Base-by-base conservation (phyloP, 2,888 invertebrate species). In the Hydraecia micacea region DNA sequence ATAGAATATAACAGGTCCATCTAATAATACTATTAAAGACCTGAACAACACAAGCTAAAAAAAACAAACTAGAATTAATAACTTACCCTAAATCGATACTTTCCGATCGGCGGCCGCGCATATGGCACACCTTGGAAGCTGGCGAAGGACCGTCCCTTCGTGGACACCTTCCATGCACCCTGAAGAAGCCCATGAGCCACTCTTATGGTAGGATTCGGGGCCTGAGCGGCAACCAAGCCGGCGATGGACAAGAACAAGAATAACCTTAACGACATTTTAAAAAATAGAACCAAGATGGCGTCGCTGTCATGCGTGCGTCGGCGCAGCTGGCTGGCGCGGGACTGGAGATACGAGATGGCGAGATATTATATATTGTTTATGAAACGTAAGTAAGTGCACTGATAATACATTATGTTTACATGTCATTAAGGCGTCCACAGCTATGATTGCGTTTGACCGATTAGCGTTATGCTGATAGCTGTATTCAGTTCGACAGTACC, bases 51-150 rank as follows among this genome's bases (percentile, higher is more conserved):
- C 0, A 18, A 52, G 11, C 21, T 42, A 11, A 46, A 15, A 15
- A 46, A 15, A 46, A 15, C 7, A 25, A 58, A 58, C 0, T 32
- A 15, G 9, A n/a, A n/a, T 36, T 13, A 32, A 55, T 32, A 52
- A 67, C 87, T 93, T 91, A 97, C 97, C 92, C 97, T 96, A 91
- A 98, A 98, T 87, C 98, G 93, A 69, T 97, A 94, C 81, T 97
- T 97, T n/a, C 97, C 97, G 18, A 97, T 91, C 1, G 98, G 98
- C 25, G 98, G 97, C 73, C 97, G 92, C 0, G 98, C 98, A 88
- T 97, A 98, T 0, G 98, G 98, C 69, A 98, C 95, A 0, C 98
- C 98, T 86, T 97, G 96, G 87, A 97, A 98, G 60, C 97, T 97
- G 15, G 97, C 97, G 85, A 95, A 97, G 0, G 91, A 90, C 84